These are phyloP conservation scores for Drosophila leonis DNA, from an alignment of 2,888 invertebrate genomes.

Conservation along the genomic window DNA sequence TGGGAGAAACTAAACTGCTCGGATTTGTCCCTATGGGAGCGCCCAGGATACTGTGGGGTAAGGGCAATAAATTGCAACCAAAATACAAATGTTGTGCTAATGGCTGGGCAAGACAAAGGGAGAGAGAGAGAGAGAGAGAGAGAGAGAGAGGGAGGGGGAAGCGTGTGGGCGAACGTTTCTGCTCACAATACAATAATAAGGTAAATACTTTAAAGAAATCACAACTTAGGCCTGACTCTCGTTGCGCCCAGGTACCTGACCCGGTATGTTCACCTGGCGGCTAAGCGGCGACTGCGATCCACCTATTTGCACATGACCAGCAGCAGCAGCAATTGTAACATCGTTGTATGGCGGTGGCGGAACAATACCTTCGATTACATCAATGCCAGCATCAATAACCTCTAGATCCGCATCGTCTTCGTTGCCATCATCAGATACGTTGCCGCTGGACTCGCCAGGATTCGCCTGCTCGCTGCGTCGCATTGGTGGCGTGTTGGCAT, in stretches of 20 bases:
- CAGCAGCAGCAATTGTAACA: constrained; percentile 46
- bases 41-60: background rate
- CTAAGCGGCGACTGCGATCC: constrained; percentile 36
- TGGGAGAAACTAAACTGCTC: constrained; percentile 3
- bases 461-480: constrained; percentile 71
- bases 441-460: background rate
- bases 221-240: constrained; percentile 82
- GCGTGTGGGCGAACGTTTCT: constrained; percentile 18
- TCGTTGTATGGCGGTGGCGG: constrained; percentile 77
- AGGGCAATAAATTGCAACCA: constrained; percentile 4
- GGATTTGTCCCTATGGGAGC: background rate
- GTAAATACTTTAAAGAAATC: constrained; percentile 47
- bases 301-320: constrained; percentile 42
- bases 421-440: constrained; percentile 31
- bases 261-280: constrained; percentile 55
- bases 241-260: constrained; percentile 64
- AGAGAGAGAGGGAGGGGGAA: background rate
- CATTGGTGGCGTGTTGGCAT: constrained; percentile 83
- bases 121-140: background rate
- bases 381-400: constrained; percentile 62
- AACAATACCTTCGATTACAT: constrained; percentile 50
- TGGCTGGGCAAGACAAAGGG: constrained; percentile 28
- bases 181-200: constrained; percentile 62
- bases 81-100: constrained; percentile 27
- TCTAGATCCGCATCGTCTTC: constrained; percentile 64